These are phyloP conservation scores for Morone saxatilis DNA, from an alignment of 2,113 vertebrate species.

Conservation along the genomic window DNA sequence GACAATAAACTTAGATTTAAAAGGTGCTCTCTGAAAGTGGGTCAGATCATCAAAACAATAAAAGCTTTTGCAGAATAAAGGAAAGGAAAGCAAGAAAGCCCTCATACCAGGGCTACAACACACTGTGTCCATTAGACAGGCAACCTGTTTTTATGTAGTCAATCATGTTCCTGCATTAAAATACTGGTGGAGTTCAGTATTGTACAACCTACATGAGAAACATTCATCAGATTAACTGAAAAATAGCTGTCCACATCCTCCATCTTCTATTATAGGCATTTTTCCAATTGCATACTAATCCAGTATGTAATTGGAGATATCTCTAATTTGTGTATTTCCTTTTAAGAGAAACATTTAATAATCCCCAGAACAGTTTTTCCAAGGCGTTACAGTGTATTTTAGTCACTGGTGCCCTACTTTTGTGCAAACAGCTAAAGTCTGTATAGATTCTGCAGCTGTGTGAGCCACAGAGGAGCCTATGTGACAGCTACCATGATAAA, in stretches of 20 bases:
- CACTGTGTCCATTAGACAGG: neutral
- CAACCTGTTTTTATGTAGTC: neutral
- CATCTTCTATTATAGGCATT: neutral
- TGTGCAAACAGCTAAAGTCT: slow-evolving; percentile 10
- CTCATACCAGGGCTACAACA: neutral
- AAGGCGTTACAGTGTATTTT: slow-evolving; percentile 8
- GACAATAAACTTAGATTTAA: neutral
- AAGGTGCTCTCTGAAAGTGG: neutral
- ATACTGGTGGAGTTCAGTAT: neutral
- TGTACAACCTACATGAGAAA: neutral
- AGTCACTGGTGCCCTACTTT: slow-evolving; percentile 51
- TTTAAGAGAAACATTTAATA: neutral
- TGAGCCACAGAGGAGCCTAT: slow-evolving; percentile 37
- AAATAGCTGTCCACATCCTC: neutral
- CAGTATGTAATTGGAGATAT: neutral
- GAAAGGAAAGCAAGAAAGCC: neutral
- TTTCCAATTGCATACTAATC: neutral
- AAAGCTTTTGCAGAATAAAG: neutral
- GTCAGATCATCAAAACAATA: neutral
- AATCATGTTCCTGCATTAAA: neutral
- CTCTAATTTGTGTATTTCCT: neutral
- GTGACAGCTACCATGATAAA: slow-evolving; percentile 60
- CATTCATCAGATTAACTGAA: too few species aligned
- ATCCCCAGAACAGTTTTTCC: neutral
- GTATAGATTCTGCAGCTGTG: slow-evolving; percentile 4